Percentiles rank a stretch among this genome's conserved stretches.
Conservation (phyloP, 2,888 invertebrate genomes). For the Mesoligia furuncula region DNA sequence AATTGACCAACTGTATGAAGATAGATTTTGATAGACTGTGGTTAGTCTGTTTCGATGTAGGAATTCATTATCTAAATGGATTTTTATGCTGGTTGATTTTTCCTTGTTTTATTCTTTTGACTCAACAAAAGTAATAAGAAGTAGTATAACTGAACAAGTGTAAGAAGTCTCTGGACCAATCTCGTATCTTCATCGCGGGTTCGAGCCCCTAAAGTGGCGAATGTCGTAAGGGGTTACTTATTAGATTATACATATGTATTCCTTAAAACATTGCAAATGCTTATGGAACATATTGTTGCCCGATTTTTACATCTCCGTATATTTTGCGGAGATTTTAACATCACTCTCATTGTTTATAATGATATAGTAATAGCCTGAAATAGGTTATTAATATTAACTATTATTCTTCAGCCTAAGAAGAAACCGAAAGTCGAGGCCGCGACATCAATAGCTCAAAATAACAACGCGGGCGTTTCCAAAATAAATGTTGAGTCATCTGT, state of each 20-base stretch:
- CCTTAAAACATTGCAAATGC: slow-evolving; percentile 5
- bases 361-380: slow-evolving; percentile 42
- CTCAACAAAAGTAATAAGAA: slow-evolving; percentile 39
- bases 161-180: background rate
- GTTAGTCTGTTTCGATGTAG: slow-evolving; percentile 22
- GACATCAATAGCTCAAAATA: slow-evolving; percentile 72
- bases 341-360: slow-evolving; percentile 21
- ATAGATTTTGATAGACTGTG: slow-evolving; percentile 24
- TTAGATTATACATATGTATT: background rate
- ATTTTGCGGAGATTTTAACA: slow-evolving; percentile 2
- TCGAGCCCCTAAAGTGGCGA: slow-evolving; percentile 30
- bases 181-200: slow-evolving; percentile 19
- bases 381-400: slow-evolving; percentile 58
- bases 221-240: slow-evolving; percentile 3
- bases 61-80: slow-evolving; percentile 8
- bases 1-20: slow-evolving; percentile 11
- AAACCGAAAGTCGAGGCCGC: slow-evolving; percentile 82
- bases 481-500: slow-evolving; percentile 86
- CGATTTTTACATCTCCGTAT: background rate
- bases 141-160: background rate
- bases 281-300: background rate
- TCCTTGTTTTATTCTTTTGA: slow-evolving; percentile 47
- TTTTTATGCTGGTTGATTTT: slow-evolving; percentile 40
- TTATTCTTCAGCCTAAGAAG: slow-evolving; percentile 86
- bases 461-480: slow-evolving; percentile 80